Conservation (phyloP, 2,888 invertebrate genomes). For the Drepanosiphum platanoidis region DNA sequence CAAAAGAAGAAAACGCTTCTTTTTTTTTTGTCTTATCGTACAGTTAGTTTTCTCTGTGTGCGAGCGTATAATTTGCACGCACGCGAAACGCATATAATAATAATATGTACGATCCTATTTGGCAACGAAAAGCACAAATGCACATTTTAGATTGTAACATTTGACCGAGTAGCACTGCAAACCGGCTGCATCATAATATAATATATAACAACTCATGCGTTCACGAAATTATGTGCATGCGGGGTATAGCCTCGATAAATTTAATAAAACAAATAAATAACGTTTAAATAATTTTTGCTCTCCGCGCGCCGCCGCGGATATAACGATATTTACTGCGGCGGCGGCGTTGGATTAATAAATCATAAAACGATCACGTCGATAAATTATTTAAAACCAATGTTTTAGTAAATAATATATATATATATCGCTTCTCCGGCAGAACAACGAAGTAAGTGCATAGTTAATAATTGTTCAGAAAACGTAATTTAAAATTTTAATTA, state of each 20-base stretch:
- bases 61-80: background rate
- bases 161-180: background rate
- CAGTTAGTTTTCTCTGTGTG: background rate
- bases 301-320: background rate
- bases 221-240: background rate
- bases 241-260: background rate
- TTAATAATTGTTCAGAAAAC: too few species aligned
- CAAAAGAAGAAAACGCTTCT: background rate
- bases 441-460: too few species aligned
- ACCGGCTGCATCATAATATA: background rate
- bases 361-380: background rate
- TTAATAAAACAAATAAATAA: background rate
- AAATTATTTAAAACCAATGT: background rate
- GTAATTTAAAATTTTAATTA: too few species aligned
- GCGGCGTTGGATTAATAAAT: too few species aligned
- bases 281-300: background rate
- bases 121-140: slow-evolving; percentile 44
- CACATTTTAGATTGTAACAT: slow-evolving; percentile 14
- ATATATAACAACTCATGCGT: slow-evolving; percentile 1
- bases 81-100: too few species aligned
- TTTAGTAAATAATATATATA: too few species aligned
- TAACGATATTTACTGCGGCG: background rate
- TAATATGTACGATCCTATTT: slow-evolving; percentile 29
- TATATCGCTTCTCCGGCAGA: too few species aligned
- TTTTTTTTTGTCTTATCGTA: background rate